Evolutionary conservation across 2,113 vertebrate species (phyloP), one percentile per base, ranked within the genome.

Genomic region (Pampusana beccarii): DNA sequence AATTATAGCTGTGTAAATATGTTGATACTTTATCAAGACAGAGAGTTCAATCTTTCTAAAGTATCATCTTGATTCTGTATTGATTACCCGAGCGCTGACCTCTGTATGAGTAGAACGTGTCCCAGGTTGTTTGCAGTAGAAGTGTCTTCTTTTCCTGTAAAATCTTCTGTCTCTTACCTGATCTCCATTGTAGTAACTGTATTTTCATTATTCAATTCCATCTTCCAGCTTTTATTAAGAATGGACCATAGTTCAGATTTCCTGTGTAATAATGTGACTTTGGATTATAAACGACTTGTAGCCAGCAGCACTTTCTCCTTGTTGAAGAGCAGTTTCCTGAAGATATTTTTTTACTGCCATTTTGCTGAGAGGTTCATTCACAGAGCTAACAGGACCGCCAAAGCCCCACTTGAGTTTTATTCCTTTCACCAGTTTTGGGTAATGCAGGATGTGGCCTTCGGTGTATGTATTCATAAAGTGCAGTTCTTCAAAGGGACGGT

Each of bases 101-200:
- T 94, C 77, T 96, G 93, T 95, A 90, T 0, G 1, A 74, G 54
- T 88, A 66, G 90, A 95, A 69, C 0, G 12, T 91, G 77, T 94
- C 72, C 82, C 74, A 46, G 75, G 46, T 93, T 92, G 80, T 92
- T 77, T 92, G 71, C 79, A 88, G 67, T 86, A 84, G 75, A 65
- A 90, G 26, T 94, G 90, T 90, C 62, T 90, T 89, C 58, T 46
- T 66, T 94, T 88, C 50, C 58, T 97, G 80, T 96, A 79, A 89
- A 89, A 61, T 29, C 86, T 95, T 90, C 60, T 72, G 60, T 77
- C 95, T 92, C 70, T 81, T 91, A 73, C 73, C 44, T 91, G 70
- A 17, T 95, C 46, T 94, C 31, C 66, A 21, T 26, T 93, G 80
- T 70, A 85, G 78, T 82, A 89, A 93, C 58, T 75, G 65, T 40